These are phyloP conservation scores for Panurus biarmicus DNA, from an alignment of 2,113 vertebrate genomes.

Conservation along the genomic window DNA sequence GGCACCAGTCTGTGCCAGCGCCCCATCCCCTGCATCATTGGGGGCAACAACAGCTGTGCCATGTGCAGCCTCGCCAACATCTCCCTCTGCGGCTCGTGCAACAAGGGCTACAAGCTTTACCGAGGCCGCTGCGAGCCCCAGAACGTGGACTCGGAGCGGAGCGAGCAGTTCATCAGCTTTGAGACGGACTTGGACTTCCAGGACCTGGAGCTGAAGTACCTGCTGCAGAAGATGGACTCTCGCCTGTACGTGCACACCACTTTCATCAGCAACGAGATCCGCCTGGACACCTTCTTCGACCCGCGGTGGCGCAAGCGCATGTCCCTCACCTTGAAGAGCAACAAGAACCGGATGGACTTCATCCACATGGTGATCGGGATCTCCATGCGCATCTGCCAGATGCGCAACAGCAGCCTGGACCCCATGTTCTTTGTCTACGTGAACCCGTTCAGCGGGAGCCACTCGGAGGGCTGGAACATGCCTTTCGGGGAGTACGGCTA, in stretches of 20 bases:
- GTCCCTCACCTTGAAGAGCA: slow-evolving; percentile 99
- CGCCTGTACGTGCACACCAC: slow-evolving; percentile 96
- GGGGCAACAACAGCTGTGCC: slow-evolving; percentile 99
- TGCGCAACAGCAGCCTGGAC: slow-evolving; percentile 97
- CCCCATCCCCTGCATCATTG: slow-evolving; percentile 94
- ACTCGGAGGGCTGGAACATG: slow-evolving; percentile 99
- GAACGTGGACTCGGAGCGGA: slow-evolving; percentile 98
- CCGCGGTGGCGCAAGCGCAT: slow-evolving; percentile 97
- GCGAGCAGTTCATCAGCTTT: slow-evolving; percentile 99
- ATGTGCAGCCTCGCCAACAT: slow-evolving; percentile 99
- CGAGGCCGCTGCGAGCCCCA: slow-evolving; percentile 96
- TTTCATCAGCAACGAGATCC: slow-evolving; percentile 99
- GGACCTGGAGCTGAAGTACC: slow-evolving; percentile 97
- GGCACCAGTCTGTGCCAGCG: slow-evolving; percentile 93
- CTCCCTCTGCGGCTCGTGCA: slow-evolving; percentile 97
- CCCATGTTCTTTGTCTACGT: slow-evolving; percentile 98
- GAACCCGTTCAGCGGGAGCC: slow-evolving; percentile 97
- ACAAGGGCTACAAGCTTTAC: slow-evolving; percentile 98
- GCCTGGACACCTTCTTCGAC: slow-evolving; percentile 97
- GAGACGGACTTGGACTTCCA: slow-evolving; percentile 99
- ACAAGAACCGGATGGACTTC: slow-evolving; percentile 99
- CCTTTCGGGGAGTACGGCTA: slow-evolving; percentile 96
- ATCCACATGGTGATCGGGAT: slow-evolving; percentile 98
- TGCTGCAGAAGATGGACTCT: slow-evolving; percentile 98
- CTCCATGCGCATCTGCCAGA: slow-evolving; percentile 98